Percentiles rank a stretch among this genome's conserved stretches.
Conservation (phyloP, 2,113 vertebrate genomes). For the Acanthisitta chloris region DNA sequence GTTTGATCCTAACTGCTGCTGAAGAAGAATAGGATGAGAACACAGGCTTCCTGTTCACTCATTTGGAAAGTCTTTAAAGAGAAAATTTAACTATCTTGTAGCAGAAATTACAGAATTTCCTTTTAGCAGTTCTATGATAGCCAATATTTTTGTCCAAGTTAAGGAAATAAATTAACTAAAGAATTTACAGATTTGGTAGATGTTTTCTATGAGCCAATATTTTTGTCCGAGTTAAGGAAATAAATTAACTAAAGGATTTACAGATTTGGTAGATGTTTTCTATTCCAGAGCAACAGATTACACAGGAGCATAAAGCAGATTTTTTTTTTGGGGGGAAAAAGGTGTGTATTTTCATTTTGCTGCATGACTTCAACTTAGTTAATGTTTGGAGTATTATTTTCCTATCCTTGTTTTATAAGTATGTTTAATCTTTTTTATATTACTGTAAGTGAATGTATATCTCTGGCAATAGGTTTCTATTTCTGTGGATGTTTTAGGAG, state of each 20-base stretch:
- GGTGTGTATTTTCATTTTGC: background rate
- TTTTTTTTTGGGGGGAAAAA: rapidly evolving
- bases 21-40: background rate
- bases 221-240: background rate
- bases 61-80: background rate
- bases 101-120: background rate
- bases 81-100: background rate
- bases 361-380: background rate
- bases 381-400: background rate
- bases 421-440: background rate
- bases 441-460: background rate
- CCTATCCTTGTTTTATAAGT: background rate
- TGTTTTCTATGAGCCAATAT: background rate
- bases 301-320: background rate
- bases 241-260: background rate
- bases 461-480: background rate
- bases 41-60: background rate
- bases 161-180: background rate
- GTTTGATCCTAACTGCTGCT: background rate
- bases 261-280: background rate
- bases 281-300: background rate
- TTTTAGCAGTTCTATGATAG: background rate
- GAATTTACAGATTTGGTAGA: background rate
- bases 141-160: background rate
- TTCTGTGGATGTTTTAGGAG: background rate